Percentiles rank a stretch among this genome's conserved stretches.
These are phyloP conservation scores for Apodemia hepburni DNA, from an alignment of 2,888 invertebrate species.

Conservation along the genomic window DNA sequence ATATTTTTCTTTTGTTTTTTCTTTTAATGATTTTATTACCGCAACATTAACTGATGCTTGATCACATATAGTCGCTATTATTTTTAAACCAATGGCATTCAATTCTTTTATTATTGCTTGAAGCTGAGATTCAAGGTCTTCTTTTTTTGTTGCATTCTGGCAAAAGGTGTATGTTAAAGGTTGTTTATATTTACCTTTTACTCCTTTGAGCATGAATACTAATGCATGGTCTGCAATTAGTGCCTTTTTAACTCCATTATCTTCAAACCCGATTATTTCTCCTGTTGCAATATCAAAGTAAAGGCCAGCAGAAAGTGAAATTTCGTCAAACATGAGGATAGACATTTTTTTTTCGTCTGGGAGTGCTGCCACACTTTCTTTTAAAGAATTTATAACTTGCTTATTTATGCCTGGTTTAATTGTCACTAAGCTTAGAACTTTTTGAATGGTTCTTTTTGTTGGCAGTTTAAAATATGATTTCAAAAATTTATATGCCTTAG, in stretches of 20 bases:
- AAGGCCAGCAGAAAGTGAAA: too few relatives aligned
- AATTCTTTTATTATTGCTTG: conserved; percentile 15
- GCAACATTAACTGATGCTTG: conserved; percentile 27
- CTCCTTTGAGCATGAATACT: too few relatives aligned
- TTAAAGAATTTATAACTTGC: conserved; percentile 8
- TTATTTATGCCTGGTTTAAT: conserved; percentile 14
- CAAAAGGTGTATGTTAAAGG: neutral
- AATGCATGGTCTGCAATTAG: too few relatives aligned
- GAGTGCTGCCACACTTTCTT: too few relatives aligned
- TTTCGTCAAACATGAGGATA: neutral
- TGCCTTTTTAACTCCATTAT: too few relatives aligned
- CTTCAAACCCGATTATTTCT: too few relatives aligned
- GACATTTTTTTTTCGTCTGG: conserved; percentile 12
- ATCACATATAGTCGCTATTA: conserved; percentile 29
- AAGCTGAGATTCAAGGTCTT: neutral
- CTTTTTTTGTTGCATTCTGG: conserved; percentile 4
- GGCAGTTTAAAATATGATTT: conserved; percentile 13
- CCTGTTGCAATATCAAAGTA: too few relatives aligned
- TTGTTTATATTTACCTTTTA: too few relatives aligned
- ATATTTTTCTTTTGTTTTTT: conserved; percentile 7
- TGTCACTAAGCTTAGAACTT: too few relatives aligned
- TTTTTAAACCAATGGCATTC: conserved; percentile 22
- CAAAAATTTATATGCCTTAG: conserved; percentile 22
- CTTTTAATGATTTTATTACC: conserved; percentile 28
- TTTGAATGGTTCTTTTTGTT: too few relatives aligned